phyloP scores from a whole-genome alignment of 2,888 invertebrate species.

The Scaptomyza cyrtandrae region DNA sequence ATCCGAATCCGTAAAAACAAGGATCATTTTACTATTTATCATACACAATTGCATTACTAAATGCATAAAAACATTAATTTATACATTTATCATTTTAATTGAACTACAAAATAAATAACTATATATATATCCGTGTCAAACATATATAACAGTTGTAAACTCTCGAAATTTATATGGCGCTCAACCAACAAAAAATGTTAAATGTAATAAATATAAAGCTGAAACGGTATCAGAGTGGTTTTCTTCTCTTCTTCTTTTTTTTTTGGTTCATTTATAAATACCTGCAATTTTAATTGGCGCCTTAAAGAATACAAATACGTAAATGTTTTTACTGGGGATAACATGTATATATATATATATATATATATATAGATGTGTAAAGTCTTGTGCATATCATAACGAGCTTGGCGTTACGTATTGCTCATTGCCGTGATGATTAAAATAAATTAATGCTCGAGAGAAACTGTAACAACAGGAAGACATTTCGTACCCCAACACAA shows the following conservation, averaged over 20 bases:
- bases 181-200: conserved; percentile 18
- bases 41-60: too few species aligned
- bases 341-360: not conserved
- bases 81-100: too few species aligned
- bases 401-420: too few species aligned
- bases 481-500: conserved; percentile 6
- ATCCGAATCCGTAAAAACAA: too few species aligned
- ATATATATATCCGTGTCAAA: not conserved
- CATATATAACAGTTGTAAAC: too few species aligned
- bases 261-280: conserved; percentile 33
- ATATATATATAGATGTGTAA: not conserved
- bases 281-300: conserved; percentile 45
- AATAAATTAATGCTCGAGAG: conserved; percentile 41
- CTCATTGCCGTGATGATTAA: conserved; percentile 39
- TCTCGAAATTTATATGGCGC: too few species aligned
- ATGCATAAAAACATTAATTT: too few species aligned
- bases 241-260: not conserved
- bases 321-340: too few species aligned
- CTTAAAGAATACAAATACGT: conserved; percentile 4
- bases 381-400: too few species aligned
- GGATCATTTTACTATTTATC: too few species aligned
- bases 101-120: not conserved
- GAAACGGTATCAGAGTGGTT: conserved; percentile 8
- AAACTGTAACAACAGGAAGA: conserved; percentile 58
- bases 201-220: conserved; percentile 56